Base-by-base conservation (phyloP, 2,113 vertebrate species). In the Alces alces region DNA sequence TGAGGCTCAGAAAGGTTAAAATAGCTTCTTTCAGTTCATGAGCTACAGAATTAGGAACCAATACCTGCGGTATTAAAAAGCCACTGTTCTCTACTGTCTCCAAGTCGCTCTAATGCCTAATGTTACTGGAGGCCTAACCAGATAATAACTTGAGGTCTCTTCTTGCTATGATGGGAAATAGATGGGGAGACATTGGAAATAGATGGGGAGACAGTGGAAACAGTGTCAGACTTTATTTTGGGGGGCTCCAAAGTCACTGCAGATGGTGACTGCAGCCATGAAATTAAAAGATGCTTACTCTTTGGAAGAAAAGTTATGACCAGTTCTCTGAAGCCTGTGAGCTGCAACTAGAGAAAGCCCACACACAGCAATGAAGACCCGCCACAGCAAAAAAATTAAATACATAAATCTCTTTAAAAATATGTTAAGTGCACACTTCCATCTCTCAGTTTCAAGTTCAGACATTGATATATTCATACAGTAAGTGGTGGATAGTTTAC, bases 401-500 rank as follows among this genome's bases (percentile, higher is more conserved):
- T 27, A 13, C 11, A 43, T 4, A 25, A 43, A 43, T 43, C 39
- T 45, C 27, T 5, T 6, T 43, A 80, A 83, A 50, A 45, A 47
- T 19, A 30, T 7, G 7, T 57, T 25, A 86, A 47, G 12, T n/a
- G 5, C 55, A 21, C 6, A 47, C 28, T 95, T 82, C 23, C 7
- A 52, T 83, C 55, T 88, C 50, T 60, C 89, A 11, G 70, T 97
- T 97, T 97, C 55, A 96, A 66, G 58, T 16, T 95, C 83, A 96
- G 11, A 36, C 13, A 39, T 92, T 43, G 27, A 78, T 87, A 94
- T 92, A 98, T 97, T 98, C 83, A 89, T 87, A 95, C 55, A 76
- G 95, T 95, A 96, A 61, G 83, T 96, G 14, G 16, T 95, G 55
- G 16, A 5, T 47, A 55, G 57, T 96, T 90, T 98, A 97, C 96